Evolutionary conservation across 2,797 vertebrate genomes (phyloP), one percentile per base, ranked within the genome.

Genomic region (Diglossa cyanea): DNA sequence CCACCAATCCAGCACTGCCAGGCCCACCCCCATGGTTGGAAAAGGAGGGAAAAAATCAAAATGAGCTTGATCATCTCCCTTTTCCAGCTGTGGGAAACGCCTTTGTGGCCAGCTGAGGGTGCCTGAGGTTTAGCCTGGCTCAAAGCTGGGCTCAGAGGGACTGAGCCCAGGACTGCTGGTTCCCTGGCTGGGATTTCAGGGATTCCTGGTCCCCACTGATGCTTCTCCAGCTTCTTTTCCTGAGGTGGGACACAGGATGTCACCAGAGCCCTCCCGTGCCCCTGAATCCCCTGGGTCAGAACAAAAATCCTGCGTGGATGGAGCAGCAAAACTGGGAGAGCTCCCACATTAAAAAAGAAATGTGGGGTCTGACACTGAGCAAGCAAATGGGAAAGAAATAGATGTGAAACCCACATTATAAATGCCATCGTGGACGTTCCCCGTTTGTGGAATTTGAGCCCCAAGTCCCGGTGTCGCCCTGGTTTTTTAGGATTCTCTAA

Each of bases 171-270:
- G 40, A 13, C 50, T 31, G 65, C 70, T 7, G 2, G 2, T 5
- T 31, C 61, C 31, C 39, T 5, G 25, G 54, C 47, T 24, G 1
- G 2, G 3, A 18, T 8, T 4, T 1, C 44, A 20, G 74, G 58
- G 47, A 11, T 26, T 23, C 45, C 66, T 2, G 31, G 40, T 19
- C 33, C 33, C 45, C 10, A 0, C 5, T 1, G 5, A 1, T 1
- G 26, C 44, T 35, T 3, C 11, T 2, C 13, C 81, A 35, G 20
- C 47, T 10, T 1, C 53, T 53, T 23, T 50, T 45, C 28, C 68
- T 2, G 42, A 25, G 35, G 50, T 0, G 47, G 11, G 7, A 3
- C 44, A 1, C 7, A 0, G 23, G 57, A 2, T 3, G 3, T 3
- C 10, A 1, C 2, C 73, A 26, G 13, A 51, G 11, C 66, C 60